Conservation (phyloP, 2,888 invertebrate genomes). For the Platycheirus albimanus region DNA sequence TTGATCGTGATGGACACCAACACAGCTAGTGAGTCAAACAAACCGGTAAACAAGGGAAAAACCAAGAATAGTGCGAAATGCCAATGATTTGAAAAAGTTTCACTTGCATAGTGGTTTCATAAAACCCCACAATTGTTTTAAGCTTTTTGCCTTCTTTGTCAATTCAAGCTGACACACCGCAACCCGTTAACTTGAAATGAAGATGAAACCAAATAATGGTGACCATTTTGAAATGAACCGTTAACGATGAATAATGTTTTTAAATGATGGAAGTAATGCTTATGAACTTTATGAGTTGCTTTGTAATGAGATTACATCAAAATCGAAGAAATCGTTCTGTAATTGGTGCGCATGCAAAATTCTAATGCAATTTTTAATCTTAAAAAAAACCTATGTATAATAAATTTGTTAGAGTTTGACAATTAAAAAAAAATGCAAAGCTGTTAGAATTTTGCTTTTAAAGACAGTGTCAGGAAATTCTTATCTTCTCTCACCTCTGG, state of each 20-base stretch:
- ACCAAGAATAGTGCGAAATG: no score
- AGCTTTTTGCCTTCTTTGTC: no score
- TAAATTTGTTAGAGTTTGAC: slow-evolving; percentile 12
- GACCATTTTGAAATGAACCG: slow-evolving; percentile 2
- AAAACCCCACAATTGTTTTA: no score
- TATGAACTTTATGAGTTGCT: neutral
- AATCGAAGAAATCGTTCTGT: slow-evolving; percentile 5
- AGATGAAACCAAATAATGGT: slow-evolving; percentile 35
- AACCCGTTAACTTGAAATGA: neutral
- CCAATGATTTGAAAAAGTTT: no score
- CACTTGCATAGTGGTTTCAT: no score
- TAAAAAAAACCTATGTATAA: neutral
- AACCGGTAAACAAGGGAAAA: no score
- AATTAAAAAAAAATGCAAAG: slow-evolving; percentile 51
- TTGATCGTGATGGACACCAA: no score
- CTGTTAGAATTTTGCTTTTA: slow-evolving; percentile 52
- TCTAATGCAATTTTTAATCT: slow-evolving; percentile 8
- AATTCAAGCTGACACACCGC: no score
- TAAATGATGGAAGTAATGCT: neutral
- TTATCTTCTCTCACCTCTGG: slow-evolving; percentile 81
- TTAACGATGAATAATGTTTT: slow-evolving; percentile 10
- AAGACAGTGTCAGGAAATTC: neutral
- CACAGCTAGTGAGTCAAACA: no score
- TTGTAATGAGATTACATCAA: neutral
- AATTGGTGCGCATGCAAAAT: slow-evolving; percentile 51